Evolutionary conservation across 2,797 vertebrate genomes (phyloP).

Genomic region (Onychomys torridus): DNA sequence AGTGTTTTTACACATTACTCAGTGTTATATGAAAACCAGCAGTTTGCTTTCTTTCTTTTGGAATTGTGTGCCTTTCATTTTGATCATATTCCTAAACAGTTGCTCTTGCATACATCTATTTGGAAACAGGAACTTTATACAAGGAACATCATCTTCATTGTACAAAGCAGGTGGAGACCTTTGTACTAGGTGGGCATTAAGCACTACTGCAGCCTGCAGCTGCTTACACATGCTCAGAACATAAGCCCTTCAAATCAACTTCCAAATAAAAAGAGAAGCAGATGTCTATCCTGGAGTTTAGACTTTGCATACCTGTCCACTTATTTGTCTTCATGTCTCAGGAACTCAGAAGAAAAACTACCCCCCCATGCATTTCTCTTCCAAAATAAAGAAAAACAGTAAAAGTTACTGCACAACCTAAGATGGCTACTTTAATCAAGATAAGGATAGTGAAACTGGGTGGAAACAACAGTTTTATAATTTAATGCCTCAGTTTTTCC

Average conservation of each 20-base stretch:
- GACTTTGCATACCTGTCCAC: conserved; percentile 35
- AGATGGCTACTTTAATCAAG: conserved; percentile 42
- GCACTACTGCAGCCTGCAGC: not conserved
- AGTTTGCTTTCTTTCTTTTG: not conserved
- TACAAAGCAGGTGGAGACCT: not conserved
- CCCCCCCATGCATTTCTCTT: not conserved
- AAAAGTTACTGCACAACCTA: not conserved
- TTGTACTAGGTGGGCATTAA: not conserved
- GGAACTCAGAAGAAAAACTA: not conserved
- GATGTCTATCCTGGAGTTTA: conserved; percentile 55
- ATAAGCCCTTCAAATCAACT: not conserved
- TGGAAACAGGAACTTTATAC: not conserved
- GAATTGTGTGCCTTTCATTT: not conserved
- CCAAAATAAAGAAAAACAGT: conserved; percentile 1
- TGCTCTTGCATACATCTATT: not conserved
- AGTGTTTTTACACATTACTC: not conserved
- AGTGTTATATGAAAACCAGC: not conserved
- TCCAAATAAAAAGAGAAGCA: conserved; percentile 49
- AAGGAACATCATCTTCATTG: not conserved
- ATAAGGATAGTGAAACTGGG: not conserved
- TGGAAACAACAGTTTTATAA: not conserved
- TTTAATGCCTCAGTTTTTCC: not conserved
- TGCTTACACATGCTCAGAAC: conserved; percentile 33
- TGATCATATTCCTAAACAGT: not conserved
- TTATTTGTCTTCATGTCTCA: conserved; percentile 31